Base-by-base conservation (phyloP, 2,888 invertebrate species). In the Gortyna flavago region DNA sequence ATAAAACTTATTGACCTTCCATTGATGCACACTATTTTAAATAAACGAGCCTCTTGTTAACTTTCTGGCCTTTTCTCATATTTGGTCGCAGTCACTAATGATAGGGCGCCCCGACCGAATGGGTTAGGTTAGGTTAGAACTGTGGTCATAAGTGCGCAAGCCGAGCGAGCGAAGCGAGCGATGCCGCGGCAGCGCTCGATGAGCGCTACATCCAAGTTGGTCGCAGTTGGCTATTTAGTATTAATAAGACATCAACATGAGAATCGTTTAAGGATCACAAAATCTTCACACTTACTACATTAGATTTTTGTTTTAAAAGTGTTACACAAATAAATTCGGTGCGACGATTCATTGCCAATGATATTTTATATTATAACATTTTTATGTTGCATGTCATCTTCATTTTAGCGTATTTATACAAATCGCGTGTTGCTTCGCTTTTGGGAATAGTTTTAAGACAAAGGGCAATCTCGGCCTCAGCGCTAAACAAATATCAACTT, bases 311-410 rank as follows among this genome's bases (percentile, higher is more conserved):
- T 57, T n/a, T n/a, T n/a, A n/a, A 65, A 38, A 21, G 29, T 18
- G 11, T 16, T 9, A 41, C 29, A 44, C 21, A 13, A 44, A 57
- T 13, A 13, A 57, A 6, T 44, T 18, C 16, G 5, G 16, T 16
- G 25, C 25, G 25, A 51, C 32, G 9, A 32, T 16, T 66, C 18
- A 51, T n/a, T 51, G 5, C 9, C 18, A 35, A 3, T 51, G 0
- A 3, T 11, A 13, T 35, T 44, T 59, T 70, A 16, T 16, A n/a
- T 44, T 61, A 16, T 16, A n/a, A 48, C 16, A 16, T 21, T 64
- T 67, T 44, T 57, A 65, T 75, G 35, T 61, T 59, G 77, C 75
- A 75, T 59, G 77, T 32, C 57, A 75, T 65, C 5, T 21, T 48
- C 72, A 65, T 71, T 8, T 59, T 32, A 2, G 32, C n/a, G 11